Evolutionary conservation across 2,113 vertebrate genomes (phyloP).

Genomic region (Cromileptes altivelis): DNA sequence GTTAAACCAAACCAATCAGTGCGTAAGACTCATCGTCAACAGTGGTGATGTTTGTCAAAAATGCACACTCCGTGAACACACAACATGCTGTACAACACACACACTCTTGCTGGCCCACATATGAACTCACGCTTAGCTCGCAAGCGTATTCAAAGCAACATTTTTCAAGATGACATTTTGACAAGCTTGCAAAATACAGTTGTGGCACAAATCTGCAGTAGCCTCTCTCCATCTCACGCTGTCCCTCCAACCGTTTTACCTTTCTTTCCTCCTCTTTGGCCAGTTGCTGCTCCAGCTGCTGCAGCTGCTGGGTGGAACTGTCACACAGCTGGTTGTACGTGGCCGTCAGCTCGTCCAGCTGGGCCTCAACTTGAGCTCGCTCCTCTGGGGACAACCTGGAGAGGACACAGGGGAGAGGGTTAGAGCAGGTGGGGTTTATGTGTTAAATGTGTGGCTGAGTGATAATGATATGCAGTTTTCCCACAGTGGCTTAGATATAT

Average conservation of each 20-base stretch:
- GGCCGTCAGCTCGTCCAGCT: slow-evolving; percentile 87
- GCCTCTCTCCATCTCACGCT: not conserved
- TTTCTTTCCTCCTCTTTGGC: slow-evolving; percentile 94
- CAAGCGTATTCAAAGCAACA: slow-evolving; percentile 46
- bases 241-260: slow-evolving; percentile 82
- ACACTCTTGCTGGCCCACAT: slow-evolving; percentile 56
- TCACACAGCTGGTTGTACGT: slow-evolving; percentile 91
- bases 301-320: slow-evolving; percentile 89
- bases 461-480: not conserved
- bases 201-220: not conserved
- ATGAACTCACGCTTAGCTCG: slow-evolving; percentile 45
- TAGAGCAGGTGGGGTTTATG: not conserved
- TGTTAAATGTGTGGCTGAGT: not conserved
- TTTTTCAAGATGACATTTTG: slow-evolving; percentile 23
- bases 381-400: slow-evolving; percentile 91
- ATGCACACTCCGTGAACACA: slow-evolving; percentile 76
- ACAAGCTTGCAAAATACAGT: slow-evolving; percentile 8
- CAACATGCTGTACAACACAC: slow-evolving; percentile 75
- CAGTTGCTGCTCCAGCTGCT: slow-evolving; percentile 92
- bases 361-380: slow-evolving; percentile 88
- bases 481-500: not conserved
- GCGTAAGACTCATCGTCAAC: slow-evolving; percentile 48
- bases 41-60: slow-evolving; percentile 73
- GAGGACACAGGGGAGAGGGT: not conserved
- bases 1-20: slow-evolving; percentile 73